phyloP scores from a whole-genome alignment of 2,797 vertebrate species.

The Neostethus bicornis region DNA sequence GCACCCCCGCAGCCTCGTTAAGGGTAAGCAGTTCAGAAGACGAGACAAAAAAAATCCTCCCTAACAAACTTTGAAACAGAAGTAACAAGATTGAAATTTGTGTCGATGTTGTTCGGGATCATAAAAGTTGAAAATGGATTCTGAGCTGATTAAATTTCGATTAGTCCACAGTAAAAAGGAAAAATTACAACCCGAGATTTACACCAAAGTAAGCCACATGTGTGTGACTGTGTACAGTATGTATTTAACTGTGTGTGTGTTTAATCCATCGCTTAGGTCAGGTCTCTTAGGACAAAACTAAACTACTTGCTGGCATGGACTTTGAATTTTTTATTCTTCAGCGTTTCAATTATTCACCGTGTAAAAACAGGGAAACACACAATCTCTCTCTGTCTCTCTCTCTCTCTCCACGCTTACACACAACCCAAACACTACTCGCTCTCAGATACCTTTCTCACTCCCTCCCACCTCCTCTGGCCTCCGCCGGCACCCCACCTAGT shows the following conservation, averaged over 20 bases:
- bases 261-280: slow-evolving; percentile 68
- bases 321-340: slow-evolving; percentile 73
- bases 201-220: slow-evolving; percentile 28
- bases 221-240: neutral
- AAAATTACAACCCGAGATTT: slow-evolving; percentile 50
- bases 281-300: slow-evolving; percentile 54
- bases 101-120: slow-evolving; percentile 2
- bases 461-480: neutral
- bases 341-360: slow-evolving; percentile 79
- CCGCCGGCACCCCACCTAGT: slow-evolving; percentile 6
- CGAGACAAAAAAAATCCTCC: too few relatives aligned
- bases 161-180: slow-evolving; percentile 16
- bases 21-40: too few relatives aligned
- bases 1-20: too few relatives aligned
- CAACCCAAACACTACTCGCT: too few relatives aligned
- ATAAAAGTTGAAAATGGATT: slow-evolving; percentile 21
- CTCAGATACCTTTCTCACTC: slow-evolving; percentile 8
- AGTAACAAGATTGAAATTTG: too few relatives aligned
- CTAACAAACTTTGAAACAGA: too few relatives aligned
- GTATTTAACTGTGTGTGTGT: slow-evolving; percentile 16
- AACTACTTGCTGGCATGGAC: slow-evolving; percentile 64
- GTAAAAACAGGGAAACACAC: slow-evolving; percentile 64
- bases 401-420: too few relatives aligned
- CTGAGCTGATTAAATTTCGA: slow-evolving; percentile 15
- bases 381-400: slow-evolving; percentile 8